Evolutionary conservation across 2,888 invertebrate species (phyloP).

Genomic region (Pachydiplax longipennis): DNA sequence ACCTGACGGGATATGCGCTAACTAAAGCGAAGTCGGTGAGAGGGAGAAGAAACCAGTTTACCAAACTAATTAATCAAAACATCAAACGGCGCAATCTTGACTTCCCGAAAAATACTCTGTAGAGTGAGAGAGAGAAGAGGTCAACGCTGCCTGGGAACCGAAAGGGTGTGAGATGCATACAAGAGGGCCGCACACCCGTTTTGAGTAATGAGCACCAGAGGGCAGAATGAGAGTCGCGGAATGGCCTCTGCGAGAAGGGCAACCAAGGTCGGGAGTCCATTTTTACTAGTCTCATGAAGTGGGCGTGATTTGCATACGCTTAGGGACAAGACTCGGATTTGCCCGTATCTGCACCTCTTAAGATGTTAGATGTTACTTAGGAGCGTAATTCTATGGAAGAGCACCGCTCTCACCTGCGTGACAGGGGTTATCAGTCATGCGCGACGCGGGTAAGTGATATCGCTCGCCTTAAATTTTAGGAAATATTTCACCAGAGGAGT

Average conservation of each 20-base stretch:
- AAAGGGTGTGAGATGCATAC: not conserved
- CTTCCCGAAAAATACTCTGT: slow-evolving; percentile 1
- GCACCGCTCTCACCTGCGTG: not conserved
- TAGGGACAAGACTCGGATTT: not conserved
- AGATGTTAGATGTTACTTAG: not conserved
- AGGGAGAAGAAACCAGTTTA: not conserved
- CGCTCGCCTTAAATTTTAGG: no score
- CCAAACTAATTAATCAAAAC: slow-evolving; percentile 43
- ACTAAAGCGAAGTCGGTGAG: not conserved
- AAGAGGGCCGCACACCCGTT: not conserved
- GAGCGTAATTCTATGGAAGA: not conserved
- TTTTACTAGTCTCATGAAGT: not conserved
- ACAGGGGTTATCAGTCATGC: not conserved
- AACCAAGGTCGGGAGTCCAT: not conserved
- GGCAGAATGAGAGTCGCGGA: not conserved
- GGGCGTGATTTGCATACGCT: not conserved
- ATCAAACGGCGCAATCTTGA: slow-evolving; percentile 20
- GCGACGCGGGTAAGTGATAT: no score
- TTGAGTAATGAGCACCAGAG: not conserved
- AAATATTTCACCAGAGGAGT: no score
- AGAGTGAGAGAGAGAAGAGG: not conserved
- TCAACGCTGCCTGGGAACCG: not conserved
- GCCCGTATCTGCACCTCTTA: not conserved
- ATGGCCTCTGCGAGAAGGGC: not conserved
- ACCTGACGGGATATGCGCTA: not conserved